Conservation (phyloP, 1,140 invertebrate genomes). For the Micrasema longulum region DNA sequence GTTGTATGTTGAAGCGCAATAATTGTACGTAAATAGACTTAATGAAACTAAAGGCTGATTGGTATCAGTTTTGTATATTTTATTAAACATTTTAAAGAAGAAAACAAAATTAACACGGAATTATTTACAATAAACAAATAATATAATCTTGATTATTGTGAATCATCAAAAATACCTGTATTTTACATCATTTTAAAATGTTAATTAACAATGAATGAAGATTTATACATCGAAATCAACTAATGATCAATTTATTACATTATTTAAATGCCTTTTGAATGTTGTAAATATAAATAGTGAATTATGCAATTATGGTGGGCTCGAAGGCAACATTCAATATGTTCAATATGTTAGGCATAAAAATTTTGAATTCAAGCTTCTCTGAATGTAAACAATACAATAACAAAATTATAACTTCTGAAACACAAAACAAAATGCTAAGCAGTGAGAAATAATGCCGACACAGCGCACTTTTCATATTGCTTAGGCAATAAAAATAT, state of each 20-base stretch:
- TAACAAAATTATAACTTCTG: slow-evolving; percentile 10
- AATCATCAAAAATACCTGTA: slow-evolving; percentile 39
- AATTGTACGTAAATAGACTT: slow-evolving; percentile 14
- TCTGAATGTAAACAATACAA: slow-evolving; percentile 13
- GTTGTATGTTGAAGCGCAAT: background rate
- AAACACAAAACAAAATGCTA: slow-evolving; percentile 17
- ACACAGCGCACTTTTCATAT: slow-evolving; percentile 5
- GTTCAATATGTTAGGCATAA: no score
- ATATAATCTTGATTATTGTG: slow-evolving; percentile 25
- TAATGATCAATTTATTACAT: slow-evolving; percentile 8
- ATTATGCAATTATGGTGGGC: no score
- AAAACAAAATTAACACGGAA: slow-evolving; percentile 38
- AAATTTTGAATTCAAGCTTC: background rate
- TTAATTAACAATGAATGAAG: slow-evolving; percentile 19
- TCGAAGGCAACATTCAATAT: no score
- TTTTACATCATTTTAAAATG: slow-evolving; percentile 24
- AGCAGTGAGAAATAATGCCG: slow-evolving; percentile 25
- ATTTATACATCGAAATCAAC: slow-evolving; percentile 27
- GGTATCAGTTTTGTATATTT: slow-evolving; percentile 37
- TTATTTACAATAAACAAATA: slow-evolving; percentile 39
- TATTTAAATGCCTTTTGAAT: slow-evolving; percentile 11
- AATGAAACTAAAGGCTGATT: slow-evolving; percentile 32
- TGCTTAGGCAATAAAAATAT: background rate
- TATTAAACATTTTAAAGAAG: slow-evolving; percentile 39
- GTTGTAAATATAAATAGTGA: background rate